These are phyloP conservation scores for Porites lutea DNA, from an alignment of 64 coral and sea anemone genomes.

Conservation along the genomic window DNA sequence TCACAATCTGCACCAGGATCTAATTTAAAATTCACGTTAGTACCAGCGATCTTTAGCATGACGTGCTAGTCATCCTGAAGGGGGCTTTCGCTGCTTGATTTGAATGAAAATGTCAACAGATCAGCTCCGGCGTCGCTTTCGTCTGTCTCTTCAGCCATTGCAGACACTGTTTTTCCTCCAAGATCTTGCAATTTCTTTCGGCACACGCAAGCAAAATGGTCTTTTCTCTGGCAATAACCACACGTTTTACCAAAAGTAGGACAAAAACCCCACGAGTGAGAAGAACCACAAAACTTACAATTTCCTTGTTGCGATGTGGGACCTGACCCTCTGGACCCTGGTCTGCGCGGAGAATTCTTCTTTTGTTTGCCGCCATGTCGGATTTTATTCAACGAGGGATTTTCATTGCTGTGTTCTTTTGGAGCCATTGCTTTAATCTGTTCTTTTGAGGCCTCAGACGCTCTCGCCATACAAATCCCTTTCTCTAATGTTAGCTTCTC, in stretches of 20 bases:
- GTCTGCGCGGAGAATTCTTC: not conserved
- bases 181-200: too few relatives aligned
- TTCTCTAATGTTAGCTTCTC: slow-evolving; percentile 58
- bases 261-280: slow-evolving; percentile 1
- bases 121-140: slow-evolving; percentile 8
- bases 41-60: not conserved
- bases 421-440: slow-evolving; percentile 41
- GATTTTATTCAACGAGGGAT: slow-evolving; percentile 27
- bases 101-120: not conserved
- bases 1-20: slow-evolving; percentile 33
- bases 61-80: not conserved
- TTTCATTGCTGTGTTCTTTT: slow-evolving; percentile 20
- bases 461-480: slow-evolving; percentile 45
- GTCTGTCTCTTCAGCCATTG: too few relatives aligned
- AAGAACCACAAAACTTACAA: slow-evolving; percentile 46
- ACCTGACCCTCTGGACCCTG: not conserved
- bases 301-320: not conserved
- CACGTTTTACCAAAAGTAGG: not conserved
- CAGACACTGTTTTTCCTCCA: too few relatives aligned
- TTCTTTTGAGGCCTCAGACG: slow-evolving; percentile 41
- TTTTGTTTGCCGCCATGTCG: not conserved
- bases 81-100: not conserved
- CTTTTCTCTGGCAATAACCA: not conserved
- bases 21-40: slow-evolving; percentile 31
- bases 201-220: not conserved